Conservation (phyloP, 2,888 invertebrate genomes). For the Tribolium freemani region DNA sequence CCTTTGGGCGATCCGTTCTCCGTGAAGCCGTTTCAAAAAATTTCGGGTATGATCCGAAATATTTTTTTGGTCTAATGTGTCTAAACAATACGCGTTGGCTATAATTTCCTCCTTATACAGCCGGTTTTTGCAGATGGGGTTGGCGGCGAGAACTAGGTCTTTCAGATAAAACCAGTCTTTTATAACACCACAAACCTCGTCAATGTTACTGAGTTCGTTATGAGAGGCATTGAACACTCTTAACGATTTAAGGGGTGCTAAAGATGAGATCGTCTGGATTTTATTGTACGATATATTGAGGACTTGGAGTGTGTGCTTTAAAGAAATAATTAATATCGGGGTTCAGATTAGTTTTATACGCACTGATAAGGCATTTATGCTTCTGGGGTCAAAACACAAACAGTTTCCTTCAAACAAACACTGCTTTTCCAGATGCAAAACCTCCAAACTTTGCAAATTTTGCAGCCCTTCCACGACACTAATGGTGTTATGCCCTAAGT, state of each 20-base stretch:
- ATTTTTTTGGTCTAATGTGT: constrained; percentile 72
- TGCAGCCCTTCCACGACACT: constrained; percentile 80
- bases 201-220: constrained; percentile 72
- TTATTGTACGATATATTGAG: constrained; percentile 77
- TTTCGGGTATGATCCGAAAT: constrained; percentile 73
- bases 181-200: constrained; percentile 71
- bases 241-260: constrained; percentile 71
- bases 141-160: constrained; percentile 73
- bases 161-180: constrained; percentile 71
- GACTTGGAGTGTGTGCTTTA: constrained; percentile 72
- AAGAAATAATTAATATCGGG: background rate
- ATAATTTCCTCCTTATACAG: constrained; percentile 79
- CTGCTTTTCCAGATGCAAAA: constrained; percentile 80
- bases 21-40: constrained; percentile 76
- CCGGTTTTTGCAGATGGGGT: constrained; percentile 75
- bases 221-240: constrained; percentile 72
- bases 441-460: constrained; percentile 72
- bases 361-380: constrained; percentile 73
- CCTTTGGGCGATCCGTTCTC: constrained; percentile 65
- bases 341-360: constrained; percentile 40
- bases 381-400: constrained; percentile 78
- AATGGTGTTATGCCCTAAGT: constrained; percentile 79
- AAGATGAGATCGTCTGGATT: constrained; percentile 71
- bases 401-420: constrained; percentile 71
- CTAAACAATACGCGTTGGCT: constrained; percentile 75